Evolutionary conservation across 2,888 invertebrate genomes (phyloP), one percentile per base, ranked within the genome.

Genomic region (Sphaerophoria rueppellii): DNA sequence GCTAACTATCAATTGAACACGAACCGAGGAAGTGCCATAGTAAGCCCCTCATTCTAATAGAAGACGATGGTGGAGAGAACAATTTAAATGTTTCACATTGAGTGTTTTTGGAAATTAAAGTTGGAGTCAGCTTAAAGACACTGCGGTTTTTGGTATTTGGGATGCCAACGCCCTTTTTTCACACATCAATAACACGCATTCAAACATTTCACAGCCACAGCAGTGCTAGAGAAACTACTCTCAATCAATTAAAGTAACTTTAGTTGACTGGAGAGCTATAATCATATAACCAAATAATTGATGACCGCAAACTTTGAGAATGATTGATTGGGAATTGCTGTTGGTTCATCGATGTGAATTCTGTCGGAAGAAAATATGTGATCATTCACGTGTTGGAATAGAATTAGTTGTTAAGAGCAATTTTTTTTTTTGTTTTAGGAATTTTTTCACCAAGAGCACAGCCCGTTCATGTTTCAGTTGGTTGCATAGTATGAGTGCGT

Each of bases 241-340:
- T 78, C 78, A 78, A 78, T 82, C 82, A 78, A 82, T 78, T 82
- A 74, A 82, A 82, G 70, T 74, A 78, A 37, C 65, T 82, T 78
- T 74, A 58, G 73, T 73, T 77, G 73, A 82, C 69, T 60, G 60
- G 54, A 82, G 73, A 65, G 70, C 63, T 35, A 16, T 70, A 71
- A 82, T 78, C 73, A 78, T 55, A 40, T 34, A 78, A 82, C 82
- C 74, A 74, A 82, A 82, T 82, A 82, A 82, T 82, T 82, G 82
- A 82, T 82, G 78, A 71, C 74, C 82, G 63, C 70, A 74, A 78
- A 82, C 78, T 78, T 77, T 82, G 73, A 77, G 37, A 73, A 70
- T 77, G 77, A 77, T 77, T 82, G 82, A 82, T 82, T 57, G 73
- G 73, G 77, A 65, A 24, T 24, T 24, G 24, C 24, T 24, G 24